Conservation (phyloP, 1,140 invertebrate genomes). For the Frieseomelitta varia region DNA sequence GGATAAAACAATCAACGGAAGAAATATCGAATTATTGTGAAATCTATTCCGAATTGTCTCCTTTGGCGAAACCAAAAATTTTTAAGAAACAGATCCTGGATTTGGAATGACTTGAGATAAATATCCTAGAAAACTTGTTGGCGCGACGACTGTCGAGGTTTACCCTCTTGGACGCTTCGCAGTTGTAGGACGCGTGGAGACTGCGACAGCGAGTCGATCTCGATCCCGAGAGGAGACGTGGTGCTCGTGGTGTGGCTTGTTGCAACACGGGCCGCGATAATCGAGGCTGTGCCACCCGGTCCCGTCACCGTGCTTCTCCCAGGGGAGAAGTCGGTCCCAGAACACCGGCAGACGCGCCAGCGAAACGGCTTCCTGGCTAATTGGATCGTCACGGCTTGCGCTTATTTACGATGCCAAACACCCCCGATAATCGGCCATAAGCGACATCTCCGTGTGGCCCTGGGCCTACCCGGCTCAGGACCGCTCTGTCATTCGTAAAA, state of each 20-base stretch:
- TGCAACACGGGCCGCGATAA: slow-evolving; percentile 70
- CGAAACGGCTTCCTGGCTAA: slow-evolving; percentile 61
- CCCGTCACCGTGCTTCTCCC: slow-evolving; percentile 76
- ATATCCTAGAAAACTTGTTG: background rate
- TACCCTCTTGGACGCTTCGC: slow-evolving; percentile 46
- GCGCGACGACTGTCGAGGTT: background rate
- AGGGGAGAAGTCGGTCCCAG: slow-evolving; percentile 70
- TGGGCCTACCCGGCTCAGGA: background rate
- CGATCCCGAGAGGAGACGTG: slow-evolving; percentile 64
- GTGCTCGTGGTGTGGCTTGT: slow-evolving; percentile 48
- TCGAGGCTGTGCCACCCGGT: slow-evolving; percentile 79
- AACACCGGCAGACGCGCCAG: slow-evolving; percentile 67
- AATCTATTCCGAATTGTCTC: background rate
- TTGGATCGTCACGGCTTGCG: slow-evolving; percentile 61
- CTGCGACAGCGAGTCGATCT: slow-evolving; percentile 59
- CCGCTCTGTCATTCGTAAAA: background rate
- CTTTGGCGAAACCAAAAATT: no score
- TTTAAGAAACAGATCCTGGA: no score
- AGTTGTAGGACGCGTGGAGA: slow-evolving; percentile 68
- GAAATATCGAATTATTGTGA: background rate
- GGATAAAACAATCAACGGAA: background rate
- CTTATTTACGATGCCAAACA: slow-evolving; percentile 66
- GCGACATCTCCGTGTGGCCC: background rate
- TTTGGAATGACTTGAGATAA: background rate
- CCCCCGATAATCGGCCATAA: slow-evolving; percentile 40